phyloP scores from a whole-genome alignment of 2,888 invertebrate species.

The Lasioglossum pauxillum region DNA sequence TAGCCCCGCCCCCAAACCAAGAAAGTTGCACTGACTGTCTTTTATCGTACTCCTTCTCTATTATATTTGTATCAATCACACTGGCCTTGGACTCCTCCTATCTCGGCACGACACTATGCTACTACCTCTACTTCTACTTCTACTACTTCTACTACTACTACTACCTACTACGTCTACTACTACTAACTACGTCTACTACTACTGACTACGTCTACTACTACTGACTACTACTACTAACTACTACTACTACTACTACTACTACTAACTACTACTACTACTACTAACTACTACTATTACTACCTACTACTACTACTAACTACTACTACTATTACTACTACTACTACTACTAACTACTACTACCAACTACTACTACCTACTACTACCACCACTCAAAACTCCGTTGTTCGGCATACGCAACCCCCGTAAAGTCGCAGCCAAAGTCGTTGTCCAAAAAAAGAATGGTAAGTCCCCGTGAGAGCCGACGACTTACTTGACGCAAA shows the following conservation, averaged over 20 bases:
- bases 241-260: not conserved
- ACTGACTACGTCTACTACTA: no score
- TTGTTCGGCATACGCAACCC: conserved; percentile 83
- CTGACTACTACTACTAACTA: not conserved
- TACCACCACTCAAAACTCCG: conserved; percentile 84
- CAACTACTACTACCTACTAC: conserved; percentile 70
- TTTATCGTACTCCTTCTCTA: conserved; percentile 84
- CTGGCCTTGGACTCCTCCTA: conserved; percentile 85
- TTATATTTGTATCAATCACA: conserved; percentile 85
- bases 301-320: conserved; percentile 61
- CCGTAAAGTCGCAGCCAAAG: conserved; percentile 85
- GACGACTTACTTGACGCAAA: conserved; percentile 84
- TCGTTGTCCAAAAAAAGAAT: conserved; percentile 85
- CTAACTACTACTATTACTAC: not conserved
- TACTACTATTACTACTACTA: conserved; percentile 37
- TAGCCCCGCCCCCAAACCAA: conserved; percentile 39
- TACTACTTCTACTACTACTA: conserved; percentile 24
- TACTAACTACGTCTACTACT: not conserved
- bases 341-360: conserved; percentile 21
- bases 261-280: not conserved
- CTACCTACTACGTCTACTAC: not conserved
- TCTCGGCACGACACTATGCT: conserved; percentile 85
- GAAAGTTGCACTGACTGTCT: conserved; percentile 83
- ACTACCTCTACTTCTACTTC: conserved; percentile 81
- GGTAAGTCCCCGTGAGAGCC: conserved; percentile 83